phyloP scores from a whole-genome alignment of 2,888 invertebrate species.

The Lysandra coridon region DNA sequence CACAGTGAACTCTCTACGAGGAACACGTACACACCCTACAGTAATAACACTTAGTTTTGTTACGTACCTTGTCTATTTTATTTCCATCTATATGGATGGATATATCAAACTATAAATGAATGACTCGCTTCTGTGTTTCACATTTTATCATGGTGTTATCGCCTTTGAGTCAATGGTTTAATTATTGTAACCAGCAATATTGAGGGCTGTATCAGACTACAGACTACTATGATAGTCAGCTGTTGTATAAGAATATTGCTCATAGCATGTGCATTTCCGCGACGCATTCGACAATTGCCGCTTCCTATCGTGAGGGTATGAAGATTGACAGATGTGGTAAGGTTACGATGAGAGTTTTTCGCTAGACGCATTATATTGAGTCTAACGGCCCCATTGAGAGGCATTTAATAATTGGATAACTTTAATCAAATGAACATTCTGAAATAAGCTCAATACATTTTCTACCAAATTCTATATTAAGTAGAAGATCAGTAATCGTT shows the following conservation, averaged over 20 bases:
- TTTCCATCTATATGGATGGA: too few species aligned
- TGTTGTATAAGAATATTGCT: conserved; percentile 7
- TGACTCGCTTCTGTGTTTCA: background rate
- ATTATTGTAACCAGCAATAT: background rate
- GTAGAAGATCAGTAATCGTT: too few species aligned
- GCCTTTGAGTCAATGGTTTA: background rate
- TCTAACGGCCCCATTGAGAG: too few species aligned
- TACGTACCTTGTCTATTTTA: too few species aligned
- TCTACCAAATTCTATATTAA: too few species aligned
- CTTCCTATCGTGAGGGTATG: conserved; percentile 12
- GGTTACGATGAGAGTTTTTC: conserved; percentile 1
- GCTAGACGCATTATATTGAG: background rate
- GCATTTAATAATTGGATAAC: too few species aligned
- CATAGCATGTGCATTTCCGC: conserved; percentile 23
- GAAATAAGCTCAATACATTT: too few species aligned
- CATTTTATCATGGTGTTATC: background rate
- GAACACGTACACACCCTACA: too few species aligned
- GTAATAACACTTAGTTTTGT: too few species aligned
- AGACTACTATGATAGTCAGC: too few species aligned
- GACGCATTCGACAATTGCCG: conserved; percentile 21
- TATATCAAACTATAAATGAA: background rate
- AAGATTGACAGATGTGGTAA: conserved; percentile 20
- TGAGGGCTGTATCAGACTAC: background rate
- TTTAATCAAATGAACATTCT: too few species aligned
- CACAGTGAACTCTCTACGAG: too few species aligned